Base-by-base conservation (phyloP, 2,888 invertebrate genomes). In the Sesia bembeciformis region DNA sequence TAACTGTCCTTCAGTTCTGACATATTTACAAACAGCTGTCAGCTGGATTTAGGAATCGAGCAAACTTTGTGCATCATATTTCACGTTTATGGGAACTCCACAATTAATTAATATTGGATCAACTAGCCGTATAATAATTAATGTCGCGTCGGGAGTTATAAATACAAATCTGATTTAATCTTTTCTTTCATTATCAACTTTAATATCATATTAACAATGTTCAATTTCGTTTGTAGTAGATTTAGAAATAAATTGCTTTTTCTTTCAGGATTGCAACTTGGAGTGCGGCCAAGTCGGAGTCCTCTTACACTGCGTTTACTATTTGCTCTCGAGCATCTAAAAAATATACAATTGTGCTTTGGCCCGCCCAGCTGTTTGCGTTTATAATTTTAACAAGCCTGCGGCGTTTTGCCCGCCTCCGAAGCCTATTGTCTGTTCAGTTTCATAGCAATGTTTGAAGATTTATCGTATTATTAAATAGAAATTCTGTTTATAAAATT, bases 71-170 rank as follows among this genome's bases (percentile, higher is more conserved):
- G 39, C 39, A 38, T 38, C 50, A 50, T 50, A 50, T 50, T 50
- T 50, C 50, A 50, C 0, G 6, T 39, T 39, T 50, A 50, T 6
- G 50, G 39, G 38, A 50, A 50, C 50, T 50, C 46, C 53, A 60
- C 60, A 53, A 56, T 56, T 63, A 61, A 64, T 62, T 61, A 58
- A 62, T 62, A 64, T 62, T 57, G 63, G 57, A 65, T 61, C 56
- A 58, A 62, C 60, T 58, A 60, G 55, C 57, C 56, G 54, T 54
- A 43, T 38, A 38, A 39, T 50, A 50, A 50, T 50, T 50, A 39
- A 50, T 50, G 50, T 50, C 49, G 38, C 6, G 49, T 49, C 49
- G 38, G 6, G 1, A 43, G 38, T 4, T 49, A 49, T 49, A 23
- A 42, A 49, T 49, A 49, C 49, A 49, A 49, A 38, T 49, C 50